These are phyloP conservation scores for Eristalis tenax DNA, from an alignment of 2,888 invertebrate species.

Conservation along the genomic window DNA sequence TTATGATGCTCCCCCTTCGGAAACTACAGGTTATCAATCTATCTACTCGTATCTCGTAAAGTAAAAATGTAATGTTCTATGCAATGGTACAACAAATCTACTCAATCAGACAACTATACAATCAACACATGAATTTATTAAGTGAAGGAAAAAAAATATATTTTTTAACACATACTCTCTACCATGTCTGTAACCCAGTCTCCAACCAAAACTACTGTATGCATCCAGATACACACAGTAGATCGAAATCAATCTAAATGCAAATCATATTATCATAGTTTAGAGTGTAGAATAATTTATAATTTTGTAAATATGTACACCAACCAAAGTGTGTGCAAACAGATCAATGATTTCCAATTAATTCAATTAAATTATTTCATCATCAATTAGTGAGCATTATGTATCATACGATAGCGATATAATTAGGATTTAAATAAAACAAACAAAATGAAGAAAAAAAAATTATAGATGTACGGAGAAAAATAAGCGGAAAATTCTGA, in stretches of 20 bases:
- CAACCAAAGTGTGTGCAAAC: constrained; percentile 54
- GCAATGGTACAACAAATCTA: background rate
- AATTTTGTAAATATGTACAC: constrained; percentile 68
- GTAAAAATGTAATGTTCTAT: background rate
- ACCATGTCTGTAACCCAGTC: background rate
- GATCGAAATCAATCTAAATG: background rate
- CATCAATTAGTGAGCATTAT: background rate
- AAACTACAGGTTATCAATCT: background rate
- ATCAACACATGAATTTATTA: background rate
- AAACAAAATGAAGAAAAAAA: background rate
- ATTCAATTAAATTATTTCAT: background rate
- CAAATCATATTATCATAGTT: background rate
- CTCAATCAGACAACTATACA: background rate
- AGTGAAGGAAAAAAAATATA: background rate
- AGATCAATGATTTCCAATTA: constrained; percentile 5
- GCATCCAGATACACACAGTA: background rate
- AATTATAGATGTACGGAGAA: background rate
- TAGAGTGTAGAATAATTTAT: background rate
- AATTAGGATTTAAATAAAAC: constrained; percentile 47
- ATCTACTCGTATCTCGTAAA: background rate
- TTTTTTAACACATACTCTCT: background rate
- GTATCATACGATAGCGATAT: background rate
- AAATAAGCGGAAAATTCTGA: constrained; percentile 70
- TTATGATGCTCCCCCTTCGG: too few species aligned
- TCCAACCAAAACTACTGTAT: background rate